Evolutionary conservation across 2,113 vertebrate species (phyloP), one percentile per base, ranked within the genome.

Genomic region (Egretta garzetta): DNA sequence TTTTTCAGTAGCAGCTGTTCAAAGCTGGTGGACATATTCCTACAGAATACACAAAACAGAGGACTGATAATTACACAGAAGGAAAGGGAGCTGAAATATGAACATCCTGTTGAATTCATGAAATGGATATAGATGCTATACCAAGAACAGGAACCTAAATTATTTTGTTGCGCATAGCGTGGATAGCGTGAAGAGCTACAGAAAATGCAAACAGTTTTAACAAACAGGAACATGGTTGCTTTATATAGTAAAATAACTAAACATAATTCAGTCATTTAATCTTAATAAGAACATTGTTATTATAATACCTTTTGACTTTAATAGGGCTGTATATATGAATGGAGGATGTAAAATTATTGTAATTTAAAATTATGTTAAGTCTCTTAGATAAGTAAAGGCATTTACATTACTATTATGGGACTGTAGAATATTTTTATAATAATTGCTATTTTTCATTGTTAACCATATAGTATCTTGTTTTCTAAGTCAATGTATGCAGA

Each of bases 391-490:
- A 96, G 92, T 95, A 96, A 97, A 98, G 90, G 91, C 93, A 97
- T 96, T 98, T 97, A 96, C 95, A 97, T 96, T 96, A 47, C 88
- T 97, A 86, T 97, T 97, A 96, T 94, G 95, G 96, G 93, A 92
- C 92, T 96, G 91, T 98, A 98, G 93, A 97, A 87, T 98, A 97
- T 97, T 97, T 98, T 98, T 97, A 64, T 98, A 98, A 98, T 97
- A 96, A 98, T 97, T 97, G 72, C 87, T 97, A 97, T 98, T 98
- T 98, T 98, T 98, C 96, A 97, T 86, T 97, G 95, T 98, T 97
- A 98, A 97, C 92, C 96, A 7, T 89, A 96, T 75, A 94, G 70
- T 96, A 92, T 96, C 96, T 98, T 98, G 96, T 98, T 98, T 98
- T 98, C 96, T 94, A 97, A 96, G 96, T 95, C 97, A 97, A 94